Conservation (phyloP, 2,113 vertebrate species). For the Sebastes schlegelii region DNA sequence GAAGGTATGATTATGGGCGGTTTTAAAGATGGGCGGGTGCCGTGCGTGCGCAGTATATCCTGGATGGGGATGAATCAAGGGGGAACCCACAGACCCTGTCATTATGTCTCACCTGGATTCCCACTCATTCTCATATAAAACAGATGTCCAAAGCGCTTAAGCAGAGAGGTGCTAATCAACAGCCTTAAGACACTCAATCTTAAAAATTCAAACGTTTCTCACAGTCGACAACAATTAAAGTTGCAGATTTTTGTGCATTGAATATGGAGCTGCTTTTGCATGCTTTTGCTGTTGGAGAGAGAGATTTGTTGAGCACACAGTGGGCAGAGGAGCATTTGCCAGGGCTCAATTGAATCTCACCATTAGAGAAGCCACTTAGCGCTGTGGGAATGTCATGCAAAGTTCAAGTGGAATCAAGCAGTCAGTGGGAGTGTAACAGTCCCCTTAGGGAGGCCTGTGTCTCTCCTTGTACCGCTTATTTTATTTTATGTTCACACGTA, state of each 20-base stretch:
- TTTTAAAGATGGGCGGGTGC: conserved; percentile 54
- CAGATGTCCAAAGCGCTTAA: conserved; percentile 72
- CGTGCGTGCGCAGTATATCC: conserved; percentile 45
- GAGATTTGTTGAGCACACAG: conserved; percentile 27
- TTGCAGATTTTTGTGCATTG: conserved; percentile 20
- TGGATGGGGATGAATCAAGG: conserved; percentile 55
- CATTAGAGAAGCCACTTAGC: conserved; percentile 68
- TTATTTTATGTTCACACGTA: conserved; percentile 40
- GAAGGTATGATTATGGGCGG: conserved; percentile 73
- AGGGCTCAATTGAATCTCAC: conserved; percentile 63
- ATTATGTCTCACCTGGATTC: conserved; percentile 79
- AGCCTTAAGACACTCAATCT: conserved; percentile 20
- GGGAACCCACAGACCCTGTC: conserved; percentile 59
- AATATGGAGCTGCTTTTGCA: conserved; percentile 28
- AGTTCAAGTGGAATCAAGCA: conserved; percentile 79
- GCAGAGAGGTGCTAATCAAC: conserved; percentile 19
- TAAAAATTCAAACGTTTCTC: conserved; percentile 14
- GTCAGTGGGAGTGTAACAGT: conserved; percentile 60
- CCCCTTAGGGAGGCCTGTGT: conserved; percentile 48
- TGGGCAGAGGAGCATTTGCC: conserved; percentile 56
- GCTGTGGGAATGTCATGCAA: conserved; percentile 73
- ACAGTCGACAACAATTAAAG: background rate
- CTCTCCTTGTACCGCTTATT: conserved; percentile 38
- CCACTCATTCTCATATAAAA: conserved; percentile 57
- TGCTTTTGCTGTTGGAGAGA: conserved; percentile 31